phyloP scores from a whole-genome alignment of 2,888 invertebrate species.

The Dasypolia templi region DNA sequence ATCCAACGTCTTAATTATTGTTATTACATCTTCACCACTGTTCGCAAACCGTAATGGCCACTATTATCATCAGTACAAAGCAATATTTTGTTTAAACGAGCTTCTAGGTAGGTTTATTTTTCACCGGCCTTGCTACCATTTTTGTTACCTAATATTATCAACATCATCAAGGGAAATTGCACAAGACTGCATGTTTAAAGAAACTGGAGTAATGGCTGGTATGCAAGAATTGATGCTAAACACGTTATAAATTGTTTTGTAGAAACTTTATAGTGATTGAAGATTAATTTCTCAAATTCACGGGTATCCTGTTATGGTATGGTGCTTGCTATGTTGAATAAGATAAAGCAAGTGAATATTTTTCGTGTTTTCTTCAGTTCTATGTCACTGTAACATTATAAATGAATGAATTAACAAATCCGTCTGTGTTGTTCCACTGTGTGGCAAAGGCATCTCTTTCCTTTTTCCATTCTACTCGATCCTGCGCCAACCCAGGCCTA shows the following conservation, averaged over 20 bases:
- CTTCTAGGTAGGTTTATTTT: constrained; percentile 57
- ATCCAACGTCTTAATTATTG: constrained; percentile 81
- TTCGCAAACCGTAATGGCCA: constrained; percentile 78
- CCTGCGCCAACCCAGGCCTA: neutral
- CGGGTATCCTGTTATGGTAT: neutral
- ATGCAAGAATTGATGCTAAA: constrained; percentile 40
- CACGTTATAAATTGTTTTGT: constrained; percentile 38
- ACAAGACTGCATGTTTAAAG: constrained; percentile 68
- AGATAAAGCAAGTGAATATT: too few relatives aligned
- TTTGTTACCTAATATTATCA: constrained; percentile 73
- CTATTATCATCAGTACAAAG: constrained; percentile 77
- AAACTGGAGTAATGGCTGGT: constrained; percentile 59
- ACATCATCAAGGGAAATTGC: constrained; percentile 72
- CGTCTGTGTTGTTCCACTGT: neutral
- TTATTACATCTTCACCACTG: constrained; percentile 79
- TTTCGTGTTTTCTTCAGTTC: neutral
- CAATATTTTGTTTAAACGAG: constrained; percentile 80
- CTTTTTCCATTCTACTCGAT: neutral
- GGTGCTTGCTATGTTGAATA: neutral
- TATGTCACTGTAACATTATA: neutral
- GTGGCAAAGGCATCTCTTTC: neutral
- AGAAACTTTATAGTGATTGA: constrained; percentile 27
- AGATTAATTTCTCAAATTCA: constrained; percentile 28
- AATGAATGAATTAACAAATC: neutral
- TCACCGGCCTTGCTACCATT: constrained; percentile 75